Evolutionary conservation across 2,113 vertebrate genomes (phyloP), one percentile per base, ranked within the genome.

Genomic region (Festucalex cinctus): DNA sequence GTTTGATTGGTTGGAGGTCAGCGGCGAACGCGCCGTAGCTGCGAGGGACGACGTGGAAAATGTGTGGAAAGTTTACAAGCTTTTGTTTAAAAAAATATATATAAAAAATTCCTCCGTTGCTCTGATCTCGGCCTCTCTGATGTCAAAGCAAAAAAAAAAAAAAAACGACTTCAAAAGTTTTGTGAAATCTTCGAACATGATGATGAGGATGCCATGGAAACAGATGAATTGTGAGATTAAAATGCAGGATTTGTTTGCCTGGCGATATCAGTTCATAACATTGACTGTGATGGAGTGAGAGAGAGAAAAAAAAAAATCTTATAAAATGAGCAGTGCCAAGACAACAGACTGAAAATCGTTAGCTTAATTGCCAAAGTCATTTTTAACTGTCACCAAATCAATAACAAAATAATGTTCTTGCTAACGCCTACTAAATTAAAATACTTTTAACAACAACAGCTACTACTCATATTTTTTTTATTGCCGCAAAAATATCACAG

Each of bases 1-100:
- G 36, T 43, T 32, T 43, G 1, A 61, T 39, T 63, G 68, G 53
- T 35, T 68, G 70, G 13, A 60, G 68, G 35, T 71, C 54, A 61
- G n/a, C 49, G 58, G 2, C 19, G 1, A 20, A 32, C 26, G 54
- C 16, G 32, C 39, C 20, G 46, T 36, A 17, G 44, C 49, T 59
- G 0, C 26, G 26, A 39, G 44, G 19, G 48, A 66, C 53, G 39
- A 26, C 51, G 7, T 7, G 36, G 44, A 68, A 65, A 61, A n/a
- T n/a, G 59, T 59, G 57, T 1, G 57, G 35, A 59, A 59, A 61
- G 58, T 39, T 39, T 37, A 61, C 60, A 41, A 16, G 37, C 60
- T 43, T 22, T 17, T 46, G 1, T 14, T 44, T 17, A n/a, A n/a
- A n/a, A n/a, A 3, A 16, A 5, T 17, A 14, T 44, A 1, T 17